Conservation (phyloP, 1,140 invertebrate species). For the Centruroides vittatus region DNA sequence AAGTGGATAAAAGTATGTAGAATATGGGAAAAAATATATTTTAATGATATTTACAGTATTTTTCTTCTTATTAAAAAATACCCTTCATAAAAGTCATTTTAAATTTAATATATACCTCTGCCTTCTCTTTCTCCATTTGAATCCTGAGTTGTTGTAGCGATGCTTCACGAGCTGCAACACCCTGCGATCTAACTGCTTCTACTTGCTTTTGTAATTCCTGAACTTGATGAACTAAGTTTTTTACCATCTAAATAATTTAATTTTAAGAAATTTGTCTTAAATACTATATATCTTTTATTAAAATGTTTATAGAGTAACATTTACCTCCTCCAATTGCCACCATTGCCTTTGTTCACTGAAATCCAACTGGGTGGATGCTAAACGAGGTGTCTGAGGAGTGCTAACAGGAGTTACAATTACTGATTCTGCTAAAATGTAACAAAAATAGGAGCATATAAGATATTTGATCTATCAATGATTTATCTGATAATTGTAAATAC, state of each 20-base stretch:
- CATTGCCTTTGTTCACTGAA: conserved; percentile 32
- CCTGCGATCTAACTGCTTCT: conserved; percentile 29
- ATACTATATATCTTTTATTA: too few relatives aligned
- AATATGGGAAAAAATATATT: too few relatives aligned
- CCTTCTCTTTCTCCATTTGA: conserved; percentile 46
- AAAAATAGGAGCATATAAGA: not conserved
- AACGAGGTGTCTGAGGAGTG: conserved; percentile 6
- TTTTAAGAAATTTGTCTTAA: too few relatives aligned
- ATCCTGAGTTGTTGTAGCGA: conserved; percentile 25
- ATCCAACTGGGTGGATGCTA: conserved; percentile 20
- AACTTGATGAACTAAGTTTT: conserved; percentile 28
- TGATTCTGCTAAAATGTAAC: conserved; percentile 7
- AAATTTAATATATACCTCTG: conserved; percentile 24
- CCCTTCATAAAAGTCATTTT: not conserved
- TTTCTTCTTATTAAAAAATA: too few relatives aligned
- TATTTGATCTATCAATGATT: not conserved
- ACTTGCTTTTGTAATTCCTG: conserved; percentile 30
- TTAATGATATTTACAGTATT: too few relatives aligned
- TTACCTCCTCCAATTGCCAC: conserved; percentile 34
- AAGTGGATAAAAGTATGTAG: too few relatives aligned
- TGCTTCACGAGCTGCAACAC: conserved; percentile 24
- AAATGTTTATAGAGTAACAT: too few relatives aligned
- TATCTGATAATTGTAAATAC: not conserved
- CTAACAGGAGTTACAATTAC: conserved; percentile 10
- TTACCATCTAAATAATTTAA: conserved; percentile 25